phyloP scores from a whole-genome alignment of 2,797 vertebrate species.

The Poecilia gillii region DNA sequence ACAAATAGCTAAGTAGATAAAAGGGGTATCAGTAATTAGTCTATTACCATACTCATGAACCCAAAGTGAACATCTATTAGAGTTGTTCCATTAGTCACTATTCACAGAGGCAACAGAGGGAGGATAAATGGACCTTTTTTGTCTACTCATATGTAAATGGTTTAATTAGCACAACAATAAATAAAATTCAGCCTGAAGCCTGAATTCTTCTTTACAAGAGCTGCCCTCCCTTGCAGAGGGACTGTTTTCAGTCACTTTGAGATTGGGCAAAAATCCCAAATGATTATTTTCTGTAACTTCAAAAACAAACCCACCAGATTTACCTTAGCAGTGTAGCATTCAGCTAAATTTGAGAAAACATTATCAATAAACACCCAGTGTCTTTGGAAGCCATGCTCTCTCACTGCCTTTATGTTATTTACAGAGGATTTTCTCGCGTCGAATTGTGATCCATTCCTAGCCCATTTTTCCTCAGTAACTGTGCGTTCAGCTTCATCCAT shows the following conservation, averaged over 20 bases:
- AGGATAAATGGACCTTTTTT: neutral
- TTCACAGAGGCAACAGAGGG: conserved; percentile 1
- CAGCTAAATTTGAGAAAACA: neutral
- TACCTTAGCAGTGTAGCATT: neutral
- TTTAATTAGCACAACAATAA: neutral
- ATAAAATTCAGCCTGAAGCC: neutral
- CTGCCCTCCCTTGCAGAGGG: neutral
- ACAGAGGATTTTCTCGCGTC: neutral
- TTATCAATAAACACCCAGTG: conserved; percentile 1
- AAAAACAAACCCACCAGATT: neutral
- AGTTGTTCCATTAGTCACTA: neutral
- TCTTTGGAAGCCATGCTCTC: neutral
- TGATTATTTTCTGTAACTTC: neutral
- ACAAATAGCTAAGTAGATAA: conserved; percentile 2
- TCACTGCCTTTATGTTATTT: neutral
- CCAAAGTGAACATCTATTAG: neutral
- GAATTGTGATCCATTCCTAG: neutral
- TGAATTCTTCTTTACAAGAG: neutral
- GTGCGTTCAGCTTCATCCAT: neutral
- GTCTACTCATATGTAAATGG: conserved; percentile 1
- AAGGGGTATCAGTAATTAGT: neutral
- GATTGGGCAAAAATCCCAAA: neutral
- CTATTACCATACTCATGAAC: neutral
- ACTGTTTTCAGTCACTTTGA: neutral
- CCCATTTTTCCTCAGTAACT: conserved; percentile 1